Evolutionary conservation across 2,888 invertebrate genomes (phyloP).

Genomic region (Synergus itoensis): DNA sequence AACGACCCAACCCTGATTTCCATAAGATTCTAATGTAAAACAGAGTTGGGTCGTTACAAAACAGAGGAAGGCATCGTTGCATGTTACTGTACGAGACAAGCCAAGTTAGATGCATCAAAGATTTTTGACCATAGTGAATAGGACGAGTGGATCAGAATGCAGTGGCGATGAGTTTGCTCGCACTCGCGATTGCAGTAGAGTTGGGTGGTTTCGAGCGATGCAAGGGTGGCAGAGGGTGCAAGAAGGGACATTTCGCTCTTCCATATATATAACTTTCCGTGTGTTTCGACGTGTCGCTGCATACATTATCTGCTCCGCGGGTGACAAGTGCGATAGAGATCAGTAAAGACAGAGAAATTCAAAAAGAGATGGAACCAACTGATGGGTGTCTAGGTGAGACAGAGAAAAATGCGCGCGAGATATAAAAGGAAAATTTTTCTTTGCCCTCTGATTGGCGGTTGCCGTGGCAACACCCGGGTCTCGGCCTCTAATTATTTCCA

Average conservation of each 20-base stretch:
- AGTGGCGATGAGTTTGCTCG: constrained; percentile 31
- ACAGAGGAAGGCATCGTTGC: too few species aligned
- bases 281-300: constrained; percentile 75
- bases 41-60: too few species aligned
- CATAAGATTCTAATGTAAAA: too few species aligned
- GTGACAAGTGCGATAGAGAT: constrained; percentile 57
- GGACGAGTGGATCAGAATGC: background rate
- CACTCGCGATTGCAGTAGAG: constrained; percentile 21
- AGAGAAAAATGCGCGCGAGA: constrained; percentile 56
- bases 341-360: constrained; percentile 48
- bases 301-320: constrained; percentile 74
- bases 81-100: too few species aligned
- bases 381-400: constrained; percentile 48
- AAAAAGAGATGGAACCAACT: constrained; percentile 42
- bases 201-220: constrained; percentile 11
- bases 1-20: too few species aligned
- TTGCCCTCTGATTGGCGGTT: constrained; percentile 78
- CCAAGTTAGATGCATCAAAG: constrained; percentile 13
- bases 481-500: constrained; percentile 78
- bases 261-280: constrained; percentile 44
- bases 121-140: constrained; percentile 1
- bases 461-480: constrained; percentile 77
- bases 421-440: constrained; percentile 76
- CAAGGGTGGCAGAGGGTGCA: constrained; percentile 34
- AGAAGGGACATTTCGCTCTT: constrained; percentile 30